Evolutionary conservation across 23 tunicate species (phyloP), one percentile per base, ranked within the genome.

Genomic region (Clavelina lepadiformis): DNA sequence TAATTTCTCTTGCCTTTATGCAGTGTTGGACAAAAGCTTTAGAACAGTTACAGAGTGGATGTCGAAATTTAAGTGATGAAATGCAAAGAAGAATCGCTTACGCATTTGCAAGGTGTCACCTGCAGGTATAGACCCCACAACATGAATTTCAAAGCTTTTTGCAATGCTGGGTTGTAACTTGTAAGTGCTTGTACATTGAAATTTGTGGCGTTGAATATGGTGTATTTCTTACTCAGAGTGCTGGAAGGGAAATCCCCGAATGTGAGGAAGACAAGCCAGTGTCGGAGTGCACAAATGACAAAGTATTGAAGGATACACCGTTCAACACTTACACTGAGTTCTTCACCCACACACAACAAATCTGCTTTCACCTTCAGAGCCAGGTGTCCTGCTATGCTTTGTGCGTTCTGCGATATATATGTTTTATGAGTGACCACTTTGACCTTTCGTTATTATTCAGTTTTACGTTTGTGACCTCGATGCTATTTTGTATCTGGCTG

Each of bases 301-400:
- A 63, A 51, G 58, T 63, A 5, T 44, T 89, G 11, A 32, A 47
- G 15, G 97, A 89, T 70, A 21, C 58, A 35, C 83, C 79, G 24
- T 89, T 74, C 65, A 89, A 75, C 80, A 56, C 83, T 3, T 89
- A 81, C 79, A 89, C 97, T 35, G 83, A 81, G 36, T 81, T 89
- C 47, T 89, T 81, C 41, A 89, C 89, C 1, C 88, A 89, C 33
- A 69, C 89, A 3, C 97, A 89, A 52, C 97, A 89, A 46, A 89
- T 89, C 15, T 89, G 97, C 46, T 89, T 89, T 70, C 89, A 89
- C 49, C 37, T 89, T 24, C 97, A 89, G 76, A 81, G 82, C 45
- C 97, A 89, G 65, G 89, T 82, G 45, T 33, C 32, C 3, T 3
- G 19, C 32, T 29, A n/a, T n/a, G n/a, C n/a, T n/a, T n/a, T n/a